These are phyloP conservation scores for Syngnathus typhle DNA, from an alignment of 2,113 vertebrate genomes.

Conservation along the genomic window DNA sequence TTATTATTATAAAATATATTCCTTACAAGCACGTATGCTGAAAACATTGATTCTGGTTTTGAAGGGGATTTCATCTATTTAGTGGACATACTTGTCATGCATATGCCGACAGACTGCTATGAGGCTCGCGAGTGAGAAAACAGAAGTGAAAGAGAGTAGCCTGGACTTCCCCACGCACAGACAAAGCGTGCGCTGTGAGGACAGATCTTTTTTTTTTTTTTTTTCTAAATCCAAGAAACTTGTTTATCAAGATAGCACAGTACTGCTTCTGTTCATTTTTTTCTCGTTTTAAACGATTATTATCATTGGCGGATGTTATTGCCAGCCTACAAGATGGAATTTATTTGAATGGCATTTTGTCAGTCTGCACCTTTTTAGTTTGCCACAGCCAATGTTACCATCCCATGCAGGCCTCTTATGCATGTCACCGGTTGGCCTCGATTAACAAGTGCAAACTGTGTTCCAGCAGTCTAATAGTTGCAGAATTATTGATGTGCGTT, in stretches of 20 bases:
- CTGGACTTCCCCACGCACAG: slow-evolving; percentile 70
- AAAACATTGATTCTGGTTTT: slow-evolving; percentile 14
- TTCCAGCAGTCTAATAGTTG: slow-evolving; percentile 13
- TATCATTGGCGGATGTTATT: background rate
- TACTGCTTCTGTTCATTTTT: background rate
- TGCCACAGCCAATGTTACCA: slow-evolving; percentile 16
- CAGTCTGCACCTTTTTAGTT: slow-evolving; percentile 22
- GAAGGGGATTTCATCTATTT: slow-evolving; percentile 36
- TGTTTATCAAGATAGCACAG: slow-evolving; percentile 46
- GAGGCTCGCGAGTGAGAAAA: slow-evolving; percentile 52
- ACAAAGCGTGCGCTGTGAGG: slow-evolving; percentile 57
- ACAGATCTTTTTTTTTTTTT: slow-evolving; percentile 31
- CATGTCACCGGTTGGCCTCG: slow-evolving; percentile 16
- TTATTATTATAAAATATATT: no score
- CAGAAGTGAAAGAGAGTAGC: slow-evolving; percentile 71
- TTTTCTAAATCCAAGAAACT: slow-evolving; percentile 55
- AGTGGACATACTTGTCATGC: slow-evolving; percentile 43
- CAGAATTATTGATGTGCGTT: slow-evolving; percentile 23
- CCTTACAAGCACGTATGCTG: background rate
- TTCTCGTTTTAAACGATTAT: background rate
- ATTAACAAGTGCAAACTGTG: background rate
- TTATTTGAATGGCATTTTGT: background rate
- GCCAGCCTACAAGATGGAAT: background rate
- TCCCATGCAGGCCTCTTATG: slow-evolving; percentile 2
- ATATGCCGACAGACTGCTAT: slow-evolving; percentile 30